Evolutionary conservation across 2,797 vertebrate genomes (phyloP).

Genomic region (Halcyon smyrnensis): DNA sequence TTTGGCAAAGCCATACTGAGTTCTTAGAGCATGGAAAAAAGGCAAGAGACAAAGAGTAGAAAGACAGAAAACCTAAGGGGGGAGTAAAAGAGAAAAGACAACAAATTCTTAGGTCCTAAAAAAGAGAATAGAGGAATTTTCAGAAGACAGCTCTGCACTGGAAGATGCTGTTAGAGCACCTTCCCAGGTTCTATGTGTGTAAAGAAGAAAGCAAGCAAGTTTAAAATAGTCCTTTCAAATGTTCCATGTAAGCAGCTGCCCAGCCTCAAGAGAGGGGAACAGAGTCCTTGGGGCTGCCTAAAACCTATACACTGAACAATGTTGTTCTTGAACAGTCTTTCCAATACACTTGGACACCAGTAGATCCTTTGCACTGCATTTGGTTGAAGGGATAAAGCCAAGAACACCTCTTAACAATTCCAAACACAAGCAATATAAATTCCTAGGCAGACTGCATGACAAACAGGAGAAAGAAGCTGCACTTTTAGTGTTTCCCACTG

Average conservation of each 20-base stretch:
- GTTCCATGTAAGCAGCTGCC: not conserved
- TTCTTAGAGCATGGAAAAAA: not conserved
- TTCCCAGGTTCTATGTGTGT: not conserved
- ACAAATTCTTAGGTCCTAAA: not conserved
- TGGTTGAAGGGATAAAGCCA: not conserved
- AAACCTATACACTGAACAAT: not conserved
- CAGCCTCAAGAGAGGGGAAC: not conserved
- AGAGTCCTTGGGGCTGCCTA: not conserved
- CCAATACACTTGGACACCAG: accelerated
- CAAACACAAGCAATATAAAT: not conserved
- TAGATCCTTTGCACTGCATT: not conserved
- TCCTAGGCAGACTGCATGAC: not conserved
- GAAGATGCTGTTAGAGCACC: not conserved
- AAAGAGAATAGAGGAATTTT: not conserved
- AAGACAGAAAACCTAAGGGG: not conserved
- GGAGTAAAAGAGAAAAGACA: not conserved
- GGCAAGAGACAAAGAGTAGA: not conserved
- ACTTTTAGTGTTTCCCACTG: not conserved
- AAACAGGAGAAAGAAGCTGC: not conserved
- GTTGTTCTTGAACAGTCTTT: not conserved
- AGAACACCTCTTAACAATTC: not conserved
- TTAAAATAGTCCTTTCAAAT: not conserved
- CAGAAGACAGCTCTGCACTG: not conserved
- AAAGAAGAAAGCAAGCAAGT: not conserved
- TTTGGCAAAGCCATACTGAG: not conserved